Conservation (phyloP, 2,113 vertebrate genomes). For the Cinclus mexicanus region DNA sequence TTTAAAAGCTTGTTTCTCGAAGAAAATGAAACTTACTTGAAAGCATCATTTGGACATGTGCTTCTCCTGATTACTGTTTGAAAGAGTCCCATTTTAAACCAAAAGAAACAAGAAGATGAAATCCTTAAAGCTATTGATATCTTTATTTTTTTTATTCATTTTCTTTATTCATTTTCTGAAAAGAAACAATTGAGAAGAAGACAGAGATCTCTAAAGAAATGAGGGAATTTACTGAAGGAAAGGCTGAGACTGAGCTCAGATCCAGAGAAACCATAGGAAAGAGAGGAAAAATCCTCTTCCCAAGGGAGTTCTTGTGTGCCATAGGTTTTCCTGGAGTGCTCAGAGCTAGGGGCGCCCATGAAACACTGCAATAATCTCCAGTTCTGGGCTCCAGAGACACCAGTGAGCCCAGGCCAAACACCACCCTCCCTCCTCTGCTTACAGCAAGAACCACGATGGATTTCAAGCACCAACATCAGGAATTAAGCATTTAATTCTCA, state of each 20-base stretch:
- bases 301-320: background rate
- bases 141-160: background rate
- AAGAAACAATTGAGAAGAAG: background rate
- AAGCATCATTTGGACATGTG: background rate
- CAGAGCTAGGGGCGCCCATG: background rate
- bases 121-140: background rate
- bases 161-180: background rate
- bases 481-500: slow-evolving; percentile 10
- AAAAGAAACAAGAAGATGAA: background rate
- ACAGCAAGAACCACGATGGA: background rate
- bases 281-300: background rate
- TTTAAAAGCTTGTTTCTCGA: background rate
- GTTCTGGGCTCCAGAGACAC: background rate
- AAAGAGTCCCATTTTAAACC: background rate
- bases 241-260: background rate
- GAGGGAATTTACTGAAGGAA: background rate
- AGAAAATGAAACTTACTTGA: background rate
- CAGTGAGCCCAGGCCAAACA: background rate
- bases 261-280: background rate
- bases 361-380: background rate
- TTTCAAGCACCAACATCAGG: background rate
- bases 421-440: background rate
- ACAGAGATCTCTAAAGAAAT: background rate
- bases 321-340: background rate
- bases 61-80: background rate